Evolutionary conservation across 2,797 vertebrate genomes (phyloP).

Genomic region (Hoplostethus atlanticus): DNA sequence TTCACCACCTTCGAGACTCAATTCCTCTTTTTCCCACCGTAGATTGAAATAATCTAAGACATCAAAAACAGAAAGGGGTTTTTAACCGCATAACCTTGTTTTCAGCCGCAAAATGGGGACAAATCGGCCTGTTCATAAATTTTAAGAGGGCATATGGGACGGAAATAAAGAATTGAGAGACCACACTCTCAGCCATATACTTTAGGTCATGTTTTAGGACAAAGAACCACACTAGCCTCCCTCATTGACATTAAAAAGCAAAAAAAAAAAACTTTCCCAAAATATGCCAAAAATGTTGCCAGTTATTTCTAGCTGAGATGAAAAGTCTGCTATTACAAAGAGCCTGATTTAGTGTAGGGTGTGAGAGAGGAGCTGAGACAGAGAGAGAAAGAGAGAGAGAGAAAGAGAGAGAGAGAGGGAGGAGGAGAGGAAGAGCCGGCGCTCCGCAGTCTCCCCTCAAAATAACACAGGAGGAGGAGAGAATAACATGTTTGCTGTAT

Average conservation of each 20-base stretch:
- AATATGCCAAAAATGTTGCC: slow-evolving; percentile 82
- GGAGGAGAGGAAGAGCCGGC: slow-evolving; percentile 73
- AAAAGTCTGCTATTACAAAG: slow-evolving; percentile 83
- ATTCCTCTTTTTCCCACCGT: slow-evolving; percentile 31
- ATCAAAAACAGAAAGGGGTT: slow-evolving; percentile 28
- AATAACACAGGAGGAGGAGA: slow-evolving; percentile 82
- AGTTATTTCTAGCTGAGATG: slow-evolving; percentile 81
- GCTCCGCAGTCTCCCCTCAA: slow-evolving; percentile 85
- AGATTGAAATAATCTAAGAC: slow-evolving; percentile 40
- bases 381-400: slow-evolving; percentile 43
- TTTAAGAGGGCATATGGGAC: slow-evolving; percentile 58
- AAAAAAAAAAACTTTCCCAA: slow-evolving; percentile 43
- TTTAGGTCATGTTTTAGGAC: slow-evolving; percentile 79
- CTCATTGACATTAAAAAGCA: slow-evolving; percentile 71
- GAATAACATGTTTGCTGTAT: slow-evolving; percentile 84
- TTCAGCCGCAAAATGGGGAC: slow-evolving; percentile 46
- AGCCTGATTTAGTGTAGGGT: slow-evolving; percentile 84
- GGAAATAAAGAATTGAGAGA: slow-evolving; percentile 70
- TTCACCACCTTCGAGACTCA: slow-evolving; percentile 35
- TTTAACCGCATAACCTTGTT: slow-evolving; percentile 38
- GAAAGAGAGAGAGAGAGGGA: slow-evolving; percentile 28
- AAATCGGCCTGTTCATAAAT: slow-evolving; percentile 66
- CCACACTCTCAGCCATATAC: slow-evolving; percentile 73
- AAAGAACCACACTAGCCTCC: slow-evolving; percentile 75
- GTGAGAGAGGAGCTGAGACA: slow-evolving; percentile 75